Evolutionary conservation across 2,113 vertebrate species (phyloP).

Genomic region (Morphnarchus princeps): DNA sequence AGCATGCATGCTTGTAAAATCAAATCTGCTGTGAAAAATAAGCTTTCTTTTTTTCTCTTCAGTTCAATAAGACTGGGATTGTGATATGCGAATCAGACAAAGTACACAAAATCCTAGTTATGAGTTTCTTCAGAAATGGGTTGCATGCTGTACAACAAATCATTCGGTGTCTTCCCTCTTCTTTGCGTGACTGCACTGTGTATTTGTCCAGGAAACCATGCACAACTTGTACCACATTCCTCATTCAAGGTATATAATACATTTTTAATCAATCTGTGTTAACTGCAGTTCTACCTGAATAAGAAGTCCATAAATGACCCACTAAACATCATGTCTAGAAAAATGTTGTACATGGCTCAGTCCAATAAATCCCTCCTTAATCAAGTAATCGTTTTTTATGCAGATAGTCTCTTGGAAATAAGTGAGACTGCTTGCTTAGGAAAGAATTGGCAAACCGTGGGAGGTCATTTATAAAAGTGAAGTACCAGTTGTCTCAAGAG

Average conservation of each 20-base stretch:
- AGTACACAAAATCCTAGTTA: neutral
- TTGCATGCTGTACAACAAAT: conserved; percentile 13
- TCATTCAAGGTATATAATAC: conserved; percentile 15
- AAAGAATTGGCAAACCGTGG: neutral
- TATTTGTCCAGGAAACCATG: conserved; percentile 40
- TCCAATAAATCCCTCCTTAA: neutral
- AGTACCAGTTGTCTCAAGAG: neutral
- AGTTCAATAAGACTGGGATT: conserved; percentile 21
- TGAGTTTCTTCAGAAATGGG: neutral
- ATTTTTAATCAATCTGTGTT: neutral
- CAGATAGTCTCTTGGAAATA: neutral
- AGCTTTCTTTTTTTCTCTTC: neutral
- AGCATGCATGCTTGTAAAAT: neutral
- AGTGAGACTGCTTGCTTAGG: neutral
- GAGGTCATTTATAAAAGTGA: neutral
- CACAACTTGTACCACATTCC: neutral
- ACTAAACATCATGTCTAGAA: neutral
- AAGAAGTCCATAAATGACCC: neutral
- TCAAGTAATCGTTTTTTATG: neutral
- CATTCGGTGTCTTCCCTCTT: neutral
- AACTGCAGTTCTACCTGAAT: neutral
- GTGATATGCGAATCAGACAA: neutral
- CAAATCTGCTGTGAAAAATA: neutral
- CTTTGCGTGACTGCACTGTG: neutral
- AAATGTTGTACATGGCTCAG: neutral